A percentile compares a stretch with the other conserved stretches of the same genome.
Evolutionary conservation across 2,113 vertebrate species (phyloP).

Genomic region (Hypocryptadius cinnamomeus): DNA sequence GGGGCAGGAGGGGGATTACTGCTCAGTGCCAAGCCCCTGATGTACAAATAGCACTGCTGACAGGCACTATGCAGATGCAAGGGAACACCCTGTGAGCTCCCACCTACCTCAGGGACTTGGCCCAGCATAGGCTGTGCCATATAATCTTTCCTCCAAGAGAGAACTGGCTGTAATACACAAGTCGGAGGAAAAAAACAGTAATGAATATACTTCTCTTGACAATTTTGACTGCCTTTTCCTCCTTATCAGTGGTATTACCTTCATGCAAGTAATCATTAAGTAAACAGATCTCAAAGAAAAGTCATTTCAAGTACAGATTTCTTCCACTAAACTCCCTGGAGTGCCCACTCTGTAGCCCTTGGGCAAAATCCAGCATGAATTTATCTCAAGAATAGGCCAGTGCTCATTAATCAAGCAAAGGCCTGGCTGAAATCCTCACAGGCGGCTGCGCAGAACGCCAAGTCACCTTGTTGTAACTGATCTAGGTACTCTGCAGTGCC

Average conservation of each 20-base stretch:
- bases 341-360: constrained; percentile 17
- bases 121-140: background rate
- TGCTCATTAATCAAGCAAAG: constrained; percentile 62
- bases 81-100: background rate
- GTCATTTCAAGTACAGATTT: constrained; percentile 47
- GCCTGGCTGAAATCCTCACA: constrained; percentile 39
- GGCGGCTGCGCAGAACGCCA: background rate
- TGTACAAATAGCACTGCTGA: background rate
- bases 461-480: constrained; percentile 31
- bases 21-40: background rate
- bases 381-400: constrained; percentile 44
- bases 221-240: background rate
- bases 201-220: background rate
- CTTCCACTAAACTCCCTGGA: constrained; percentile 24
- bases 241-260: constrained; percentile 46
- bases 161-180: background rate
- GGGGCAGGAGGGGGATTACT: background rate
- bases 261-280: constrained; percentile 57
- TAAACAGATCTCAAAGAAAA: constrained; percentile 61
- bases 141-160: background rate
- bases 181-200: background rate
- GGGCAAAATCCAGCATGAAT: constrained; percentile 51
- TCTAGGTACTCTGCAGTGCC: background rate
- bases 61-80: background rate
- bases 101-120: background rate